Evolutionary conservation across 2,797 vertebrate genomes (phyloP).

Genomic region (Tadarida brasiliensis): DNA sequence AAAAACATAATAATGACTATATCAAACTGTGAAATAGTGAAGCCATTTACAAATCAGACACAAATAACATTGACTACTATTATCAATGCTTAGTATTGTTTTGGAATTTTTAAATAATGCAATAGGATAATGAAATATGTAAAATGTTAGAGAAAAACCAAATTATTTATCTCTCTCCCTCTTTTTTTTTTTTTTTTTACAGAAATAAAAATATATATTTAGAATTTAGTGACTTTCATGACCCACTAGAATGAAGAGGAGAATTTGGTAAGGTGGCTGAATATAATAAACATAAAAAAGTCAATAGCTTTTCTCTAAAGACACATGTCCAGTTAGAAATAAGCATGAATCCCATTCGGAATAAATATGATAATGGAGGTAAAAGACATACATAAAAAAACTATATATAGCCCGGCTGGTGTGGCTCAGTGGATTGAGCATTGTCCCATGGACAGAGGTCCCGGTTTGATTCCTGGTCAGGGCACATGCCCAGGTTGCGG

Average conservation of each 20-base stretch:
- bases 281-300: neutral
- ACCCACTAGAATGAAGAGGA: neutral
- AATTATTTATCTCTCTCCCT: neutral
- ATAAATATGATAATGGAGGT: neutral
- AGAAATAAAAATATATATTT: neutral
- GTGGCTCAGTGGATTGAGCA: no score
- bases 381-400: neutral
- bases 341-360: neutral
- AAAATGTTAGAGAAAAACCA: neutral
- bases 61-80: neutral
- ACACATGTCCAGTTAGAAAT: neutral
- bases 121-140: neutral
- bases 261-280: neutral
- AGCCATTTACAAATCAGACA: constrained; percentile 32
- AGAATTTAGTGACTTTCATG: neutral
- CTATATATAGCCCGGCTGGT: no score
- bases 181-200: neutral
- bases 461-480: no score
- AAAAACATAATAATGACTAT: neutral
- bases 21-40: neutral
- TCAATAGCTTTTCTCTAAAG: neutral
- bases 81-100: neutral
- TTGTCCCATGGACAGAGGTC: no score
- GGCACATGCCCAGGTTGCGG: no score
- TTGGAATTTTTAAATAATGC: neutral